Base-by-base conservation (phyloP, 2,113 vertebrate genomes). In the Heliornis fulica region DNA sequence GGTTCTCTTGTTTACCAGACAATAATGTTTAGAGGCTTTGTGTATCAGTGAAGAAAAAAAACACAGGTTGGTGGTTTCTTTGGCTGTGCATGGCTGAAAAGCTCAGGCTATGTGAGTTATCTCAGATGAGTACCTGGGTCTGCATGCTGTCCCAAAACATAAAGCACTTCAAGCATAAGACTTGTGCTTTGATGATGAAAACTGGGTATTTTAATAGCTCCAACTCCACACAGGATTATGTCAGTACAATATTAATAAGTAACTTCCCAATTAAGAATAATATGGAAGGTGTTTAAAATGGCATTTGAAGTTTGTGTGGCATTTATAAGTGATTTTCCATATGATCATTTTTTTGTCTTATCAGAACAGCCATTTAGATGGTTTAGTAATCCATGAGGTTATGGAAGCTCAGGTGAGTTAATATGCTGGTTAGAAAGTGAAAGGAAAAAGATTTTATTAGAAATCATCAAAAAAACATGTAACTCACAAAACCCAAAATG, bases 1-100 rank as follows among this genome's bases (percentile, higher is more conserved):
- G 72, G 87, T 96, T 95, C 91, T 69, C 68, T 87, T 96, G 64
- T 92, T 97, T 94, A 96, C 83, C 72, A 84, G 87, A 90, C 86
- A 23, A 96, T 45, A 88, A 70, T 76, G 77, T 93, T 94, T 96
- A 93, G 92, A 91, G 64, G 43, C 75, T 74, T 70, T 94, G 82
- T 92, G 61, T 93, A 76, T 87, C 92, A 97, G 94, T 80, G 71
- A 95, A 54, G 38, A 59, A 79, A 71, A 89, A 94, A 66, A 80
- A 50, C 66, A 64, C 86, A 26, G 11, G 69, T 82, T 96, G 89
- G 61, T 10, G 59, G 36, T 74, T 86, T 83, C 84, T 86, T 87
- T 84, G 74, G 54, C 19, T 46, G 43, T 31, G 11, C 1, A 5
- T 77, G 38, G 64, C 71, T 86, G 80, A 53, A 82, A 57, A 74